Conservation (phyloP, 2,797 vertebrate genomes). For the Paguma larvata region DNA sequence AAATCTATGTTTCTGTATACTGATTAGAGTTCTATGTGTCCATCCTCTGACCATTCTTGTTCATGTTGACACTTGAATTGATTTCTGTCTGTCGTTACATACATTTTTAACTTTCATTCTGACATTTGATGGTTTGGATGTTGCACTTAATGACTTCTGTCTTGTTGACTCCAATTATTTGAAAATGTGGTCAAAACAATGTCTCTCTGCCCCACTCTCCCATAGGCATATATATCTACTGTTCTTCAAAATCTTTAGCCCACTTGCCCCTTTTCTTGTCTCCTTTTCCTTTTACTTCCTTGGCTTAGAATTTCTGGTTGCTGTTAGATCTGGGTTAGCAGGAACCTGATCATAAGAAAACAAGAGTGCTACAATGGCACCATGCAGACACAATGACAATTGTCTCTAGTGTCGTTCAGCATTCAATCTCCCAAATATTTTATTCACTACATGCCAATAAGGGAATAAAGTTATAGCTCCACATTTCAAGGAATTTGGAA, state of each 20-base stretch:
- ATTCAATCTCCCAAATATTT: neutral
- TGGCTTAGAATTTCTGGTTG: neutral
- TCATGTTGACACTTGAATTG: neutral
- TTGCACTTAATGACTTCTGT: neutral
- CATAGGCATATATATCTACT: neutral
- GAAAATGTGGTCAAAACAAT: neutral
- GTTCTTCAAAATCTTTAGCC: neutral
- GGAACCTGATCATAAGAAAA: neutral
- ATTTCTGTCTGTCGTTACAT: neutral
- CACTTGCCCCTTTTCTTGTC: neutral
- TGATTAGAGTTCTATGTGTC: neutral
- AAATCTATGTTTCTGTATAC: neutral
- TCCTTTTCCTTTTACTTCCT: neutral
- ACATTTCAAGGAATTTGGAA: conserved; percentile 6
- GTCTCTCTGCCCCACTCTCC: neutral
- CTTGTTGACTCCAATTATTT: neutral
- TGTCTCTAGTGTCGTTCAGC: neutral
- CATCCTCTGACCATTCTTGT: neutral
- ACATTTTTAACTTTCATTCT: neutral
- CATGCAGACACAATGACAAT: neutral
- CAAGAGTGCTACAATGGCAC: neutral
- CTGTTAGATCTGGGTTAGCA: neutral
- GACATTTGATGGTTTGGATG: neutral
- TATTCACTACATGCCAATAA: neutral
- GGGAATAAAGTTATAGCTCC: neutral